Evolutionary conservation across 1,140 invertebrate genomes (phyloP).

Genomic region (Panagrolaimus sp.): DNA sequence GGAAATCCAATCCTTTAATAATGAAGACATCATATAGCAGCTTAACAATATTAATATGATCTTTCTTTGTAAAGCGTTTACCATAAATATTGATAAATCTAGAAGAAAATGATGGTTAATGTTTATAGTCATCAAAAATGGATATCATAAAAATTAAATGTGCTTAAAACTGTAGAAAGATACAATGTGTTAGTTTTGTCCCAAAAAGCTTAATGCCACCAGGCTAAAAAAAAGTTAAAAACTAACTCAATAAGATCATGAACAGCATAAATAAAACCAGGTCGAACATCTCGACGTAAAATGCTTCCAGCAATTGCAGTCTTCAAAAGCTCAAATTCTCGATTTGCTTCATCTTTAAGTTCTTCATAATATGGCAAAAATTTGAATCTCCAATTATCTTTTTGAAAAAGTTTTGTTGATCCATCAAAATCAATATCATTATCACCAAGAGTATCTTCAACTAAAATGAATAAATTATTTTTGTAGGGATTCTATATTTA

Average conservation of each 20-base stretch:
- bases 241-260: slow-evolving; percentile 5
- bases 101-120: slow-evolving; percentile 5
- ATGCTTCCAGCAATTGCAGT: background rate
- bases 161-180: background rate
- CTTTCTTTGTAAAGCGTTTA: slow-evolving; percentile 78
- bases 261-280: background rate
- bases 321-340: background rate
- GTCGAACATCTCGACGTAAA: background rate
- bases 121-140: too few species aligned
- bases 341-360: background rate
- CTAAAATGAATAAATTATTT: too few species aligned
- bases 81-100: slow-evolving; percentile 76
- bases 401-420: slow-evolving; percentile 1
- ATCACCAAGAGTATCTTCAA: background rate
- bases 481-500: too few species aligned
- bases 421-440: background rate
- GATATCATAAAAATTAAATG: background rate
- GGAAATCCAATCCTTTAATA: slow-evolving; percentile 71
- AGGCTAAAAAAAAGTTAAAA: too few species aligned
- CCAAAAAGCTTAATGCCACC: too few species aligned
- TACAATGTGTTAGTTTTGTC: too few species aligned
- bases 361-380: slow-evolving; percentile 3
- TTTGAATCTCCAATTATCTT: slow-evolving; percentile 7
- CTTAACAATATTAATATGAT: slow-evolving; percentile 80
- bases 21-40: slow-evolving; percentile 71